Evolutionary conservation across 2,888 invertebrate genomes (phyloP).

Genomic region (Pardosa pseudoannulata): DNA sequence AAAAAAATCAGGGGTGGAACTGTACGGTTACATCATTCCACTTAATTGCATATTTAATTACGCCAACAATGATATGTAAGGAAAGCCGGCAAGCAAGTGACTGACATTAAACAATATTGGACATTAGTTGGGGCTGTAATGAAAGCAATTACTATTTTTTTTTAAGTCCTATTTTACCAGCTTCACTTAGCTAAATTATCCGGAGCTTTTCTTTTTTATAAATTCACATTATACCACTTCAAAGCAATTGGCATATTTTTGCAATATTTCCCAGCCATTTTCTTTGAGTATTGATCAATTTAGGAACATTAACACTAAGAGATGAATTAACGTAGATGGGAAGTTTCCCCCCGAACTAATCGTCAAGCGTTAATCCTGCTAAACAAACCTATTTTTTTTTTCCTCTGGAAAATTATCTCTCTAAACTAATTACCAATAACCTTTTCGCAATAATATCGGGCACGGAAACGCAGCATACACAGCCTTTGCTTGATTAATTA

Average conservation of each 20-base stretch:
- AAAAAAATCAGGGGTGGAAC: no score
- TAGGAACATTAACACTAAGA: background rate
- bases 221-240: no score
- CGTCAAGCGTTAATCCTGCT: background rate
- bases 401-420: background rate
- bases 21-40: no score
- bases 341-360: background rate
- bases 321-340: background rate
- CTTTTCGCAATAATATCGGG: background rate
- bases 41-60: no score
- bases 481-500: background rate
- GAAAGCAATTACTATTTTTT: background rate
- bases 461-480: background rate
- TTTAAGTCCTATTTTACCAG: background rate
- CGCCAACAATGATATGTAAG: no score
- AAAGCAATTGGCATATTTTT: background rate
- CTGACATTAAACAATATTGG: no score
- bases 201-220: no score
- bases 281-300: background rate
- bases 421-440: slow-evolving; percentile 2
- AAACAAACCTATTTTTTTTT: background rate
- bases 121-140: background rate
- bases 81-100: no score
- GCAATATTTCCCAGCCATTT: background rate
- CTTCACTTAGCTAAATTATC: background rate